phyloP scores from a whole-genome alignment of 2,797 vertebrate species.

The Tolypeutes matacus region DNA sequence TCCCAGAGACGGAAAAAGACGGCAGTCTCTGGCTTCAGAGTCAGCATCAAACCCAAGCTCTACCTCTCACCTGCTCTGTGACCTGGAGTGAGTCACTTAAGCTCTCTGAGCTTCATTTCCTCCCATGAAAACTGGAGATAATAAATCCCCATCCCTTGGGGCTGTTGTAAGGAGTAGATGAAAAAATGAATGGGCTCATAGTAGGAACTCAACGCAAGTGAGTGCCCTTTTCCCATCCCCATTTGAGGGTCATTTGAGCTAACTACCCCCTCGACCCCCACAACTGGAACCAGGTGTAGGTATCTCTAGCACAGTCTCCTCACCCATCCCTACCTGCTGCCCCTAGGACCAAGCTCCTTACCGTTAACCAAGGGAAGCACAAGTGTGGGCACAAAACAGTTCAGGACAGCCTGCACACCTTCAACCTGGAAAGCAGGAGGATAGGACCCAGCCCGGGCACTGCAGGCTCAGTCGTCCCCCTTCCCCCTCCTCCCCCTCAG shows the following conservation, averaged over 20 bases:
- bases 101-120: neutral
- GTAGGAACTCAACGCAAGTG: neutral
- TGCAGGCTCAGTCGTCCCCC: rapidly evolving
- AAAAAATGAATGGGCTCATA: too few species aligned
- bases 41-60: neutral
- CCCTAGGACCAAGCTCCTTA: constrained; percentile 61
- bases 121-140: neutral
- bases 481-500: neutral
- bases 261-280: neutral
- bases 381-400: constrained; percentile 50
- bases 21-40: neutral
- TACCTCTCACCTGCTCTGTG: neutral
- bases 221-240: neutral
- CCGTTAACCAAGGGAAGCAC: constrained; percentile 82
- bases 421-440: constrained; percentile 67
- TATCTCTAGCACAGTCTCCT: neutral
- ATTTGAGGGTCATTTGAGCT: neutral
- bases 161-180: neutral
- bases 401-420: constrained; percentile 69
- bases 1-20: neutral
- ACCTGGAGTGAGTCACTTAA: neutral
- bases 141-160: neutral
- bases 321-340: neutral
- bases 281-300: neutral
- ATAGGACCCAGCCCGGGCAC: rapidly evolving